phyloP scores from a whole-genome alignment of 2,113 vertebrate genomes.

The Chloropsis cyanopogon region DNA sequence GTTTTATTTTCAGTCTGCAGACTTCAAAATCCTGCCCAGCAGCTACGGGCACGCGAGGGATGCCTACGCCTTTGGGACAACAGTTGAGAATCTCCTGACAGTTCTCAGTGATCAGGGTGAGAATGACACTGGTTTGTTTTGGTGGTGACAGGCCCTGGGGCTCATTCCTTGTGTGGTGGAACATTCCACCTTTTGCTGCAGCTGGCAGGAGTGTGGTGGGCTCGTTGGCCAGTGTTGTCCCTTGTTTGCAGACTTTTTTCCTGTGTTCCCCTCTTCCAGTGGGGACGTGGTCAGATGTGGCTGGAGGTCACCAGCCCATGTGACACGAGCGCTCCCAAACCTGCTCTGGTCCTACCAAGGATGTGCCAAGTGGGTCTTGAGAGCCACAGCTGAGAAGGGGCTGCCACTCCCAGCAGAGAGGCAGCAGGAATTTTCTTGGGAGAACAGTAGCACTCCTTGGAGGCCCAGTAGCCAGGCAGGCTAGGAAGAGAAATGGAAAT shows the following conservation, averaged over 20 bases:
- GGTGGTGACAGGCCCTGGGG: neutral
- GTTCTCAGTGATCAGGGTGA: conserved; percentile 83
- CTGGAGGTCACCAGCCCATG: neutral
- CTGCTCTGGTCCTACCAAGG: neutral
- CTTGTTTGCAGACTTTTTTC: neutral
- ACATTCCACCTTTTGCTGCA: neutral
- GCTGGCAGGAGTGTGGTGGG: neutral
- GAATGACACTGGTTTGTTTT: neutral
- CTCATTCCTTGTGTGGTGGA: neutral
- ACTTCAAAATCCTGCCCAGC: conserved; percentile 82
- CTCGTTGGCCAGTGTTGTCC: neutral
- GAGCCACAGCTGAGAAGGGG: neutral
- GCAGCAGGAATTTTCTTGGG: neutral
- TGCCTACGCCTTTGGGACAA: conserved; percentile 86
- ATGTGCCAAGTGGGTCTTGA: accelerated
- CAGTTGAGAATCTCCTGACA: conserved; percentile 83
- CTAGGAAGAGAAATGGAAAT: neutral
- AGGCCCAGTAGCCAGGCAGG: neutral
- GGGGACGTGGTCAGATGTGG: neutral
- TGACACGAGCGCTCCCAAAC: neutral
- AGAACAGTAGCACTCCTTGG: neutral
- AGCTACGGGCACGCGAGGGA: conserved; percentile 86
- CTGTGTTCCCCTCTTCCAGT: neutral
- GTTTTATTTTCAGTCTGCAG: conserved; percentile 76
- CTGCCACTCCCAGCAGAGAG: neutral